phyloP scores from a whole-genome alignment of 2,113 vertebrate genomes.

The Oryzias javanicus region DNA sequence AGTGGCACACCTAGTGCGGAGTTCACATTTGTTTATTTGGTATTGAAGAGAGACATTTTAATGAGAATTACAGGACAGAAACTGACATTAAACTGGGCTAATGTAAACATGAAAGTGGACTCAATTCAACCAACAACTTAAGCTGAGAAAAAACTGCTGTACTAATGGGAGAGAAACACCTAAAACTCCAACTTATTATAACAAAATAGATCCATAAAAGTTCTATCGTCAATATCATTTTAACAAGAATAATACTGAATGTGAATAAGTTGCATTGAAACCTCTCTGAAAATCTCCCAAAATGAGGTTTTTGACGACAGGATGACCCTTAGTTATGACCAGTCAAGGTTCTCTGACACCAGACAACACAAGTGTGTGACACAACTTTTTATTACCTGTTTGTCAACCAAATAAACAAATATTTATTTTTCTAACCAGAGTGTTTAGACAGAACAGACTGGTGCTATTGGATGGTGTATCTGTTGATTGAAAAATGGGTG shows the following conservation, averaged over 20 bases:
- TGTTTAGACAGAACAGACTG: too few species aligned
- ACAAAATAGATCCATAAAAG: constrained; percentile 28
- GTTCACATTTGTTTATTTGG: constrained; percentile 76
- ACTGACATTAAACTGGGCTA: constrained; percentile 49
- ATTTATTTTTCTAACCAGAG: too few species aligned
- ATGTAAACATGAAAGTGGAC: constrained; percentile 72
- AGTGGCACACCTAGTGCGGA: constrained; percentile 20
- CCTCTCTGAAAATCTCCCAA: constrained; percentile 30
- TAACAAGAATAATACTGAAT: constrained; percentile 41
- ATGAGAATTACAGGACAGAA: constrained; percentile 59
- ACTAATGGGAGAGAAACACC: constrained; percentile 29
- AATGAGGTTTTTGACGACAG: too few species aligned
- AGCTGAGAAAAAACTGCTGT: constrained; percentile 36
- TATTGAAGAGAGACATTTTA: constrained; percentile 60
- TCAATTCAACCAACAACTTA: constrained; percentile 54
- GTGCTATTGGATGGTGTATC: too few species aligned
- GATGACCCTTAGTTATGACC: background rate
- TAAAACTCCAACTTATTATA: constrained; percentile 29
- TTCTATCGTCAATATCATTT: constrained; percentile 30
- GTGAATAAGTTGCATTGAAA: constrained; percentile 30
- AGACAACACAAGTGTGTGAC: constrained; percentile 38
- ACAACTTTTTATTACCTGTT: background rate
- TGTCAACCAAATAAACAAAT: too few species aligned
- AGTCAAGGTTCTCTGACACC: constrained; percentile 26
- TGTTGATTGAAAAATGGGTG: too few species aligned